Percentiles rank a stretch among this genome's conserved stretches.
phyloP scores from a whole-genome alignment of 2,797 vertebrate genomes.

The Hylomyscus alleni region DNA sequence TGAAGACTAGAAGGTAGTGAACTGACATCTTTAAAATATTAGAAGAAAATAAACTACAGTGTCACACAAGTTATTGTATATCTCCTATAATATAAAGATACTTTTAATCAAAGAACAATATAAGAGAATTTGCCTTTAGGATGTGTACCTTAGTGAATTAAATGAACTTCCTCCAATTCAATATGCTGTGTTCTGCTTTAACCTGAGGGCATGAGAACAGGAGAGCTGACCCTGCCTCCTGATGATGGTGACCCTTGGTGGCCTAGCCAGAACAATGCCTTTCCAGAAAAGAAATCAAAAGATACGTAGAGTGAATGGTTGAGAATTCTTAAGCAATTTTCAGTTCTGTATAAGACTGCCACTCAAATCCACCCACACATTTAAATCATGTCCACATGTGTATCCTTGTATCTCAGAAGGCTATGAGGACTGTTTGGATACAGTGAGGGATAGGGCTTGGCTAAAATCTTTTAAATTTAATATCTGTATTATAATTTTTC shows the following conservation, averaged over 20 bases:
- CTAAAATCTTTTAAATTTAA: constrained; percentile 63
- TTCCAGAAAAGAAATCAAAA: background rate
- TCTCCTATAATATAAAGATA: background rate
- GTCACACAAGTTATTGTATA: background rate
- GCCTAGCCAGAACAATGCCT: background rate
- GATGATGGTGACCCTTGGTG: background rate
- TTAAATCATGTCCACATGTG: constrained; percentile 44
- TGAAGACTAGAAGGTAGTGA: background rate
- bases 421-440: background rate
- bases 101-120: constrained; percentile 13
- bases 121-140: background rate
- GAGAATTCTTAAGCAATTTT: constrained; percentile 65
- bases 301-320: background rate
- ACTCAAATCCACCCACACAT: constrained; percentile 27
- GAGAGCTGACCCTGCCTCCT: background rate
- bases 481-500: constrained; percentile 46
- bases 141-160: background rate
- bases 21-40: background rate
- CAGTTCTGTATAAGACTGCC: background rate
- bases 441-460: constrained; percentile 4
- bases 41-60: constrained; percentile 18
- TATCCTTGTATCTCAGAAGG: constrained; percentile 13
- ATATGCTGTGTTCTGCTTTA: background rate
- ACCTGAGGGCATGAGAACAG: background rate
- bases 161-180: constrained; percentile 2